These are phyloP conservation scores for Dryocosmus kuriphilus DNA, from an alignment of 2,888 invertebrate species.

Conservation along the genomic window DNA sequence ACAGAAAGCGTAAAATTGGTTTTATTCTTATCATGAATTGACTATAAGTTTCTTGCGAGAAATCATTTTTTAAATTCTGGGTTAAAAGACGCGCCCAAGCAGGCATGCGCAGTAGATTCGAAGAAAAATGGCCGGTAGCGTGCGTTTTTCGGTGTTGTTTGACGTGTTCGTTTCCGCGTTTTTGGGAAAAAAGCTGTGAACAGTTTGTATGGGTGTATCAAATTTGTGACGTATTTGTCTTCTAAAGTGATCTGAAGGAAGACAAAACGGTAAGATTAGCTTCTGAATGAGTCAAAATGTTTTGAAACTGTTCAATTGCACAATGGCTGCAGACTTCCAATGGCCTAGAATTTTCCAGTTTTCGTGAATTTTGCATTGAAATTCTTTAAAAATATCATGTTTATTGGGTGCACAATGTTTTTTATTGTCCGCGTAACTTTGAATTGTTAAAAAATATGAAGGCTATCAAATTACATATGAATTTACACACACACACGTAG, in stretches of 20 bases:
- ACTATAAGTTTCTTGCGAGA: neutral
- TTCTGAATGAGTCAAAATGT: neutral
- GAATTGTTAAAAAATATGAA: neutral
- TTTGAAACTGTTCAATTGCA: conserved; percentile 15
- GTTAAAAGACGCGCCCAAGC: conserved; percentile 31
- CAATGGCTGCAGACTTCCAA: conserved; percentile 22
- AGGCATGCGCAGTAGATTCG: neutral
- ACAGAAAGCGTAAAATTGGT: neutral
- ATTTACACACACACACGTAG: conserved; percentile 13
- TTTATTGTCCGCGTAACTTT: neutral
- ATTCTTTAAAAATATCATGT: neutral
- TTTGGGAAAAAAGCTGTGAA: conserved; percentile 43
- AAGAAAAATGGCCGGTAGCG: conserved; percentile 74
- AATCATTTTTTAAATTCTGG: conserved; percentile 9
- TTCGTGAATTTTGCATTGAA: neutral
- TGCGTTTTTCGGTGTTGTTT: conserved; percentile 65
- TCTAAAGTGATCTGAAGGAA: conserved; percentile 51
- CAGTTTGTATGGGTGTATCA: conserved; percentile 42
- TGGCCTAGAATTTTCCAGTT: neutral
- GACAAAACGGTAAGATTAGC: conserved; percentile 28
- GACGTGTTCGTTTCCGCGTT: conserved; percentile 51
- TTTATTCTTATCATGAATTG: neutral
- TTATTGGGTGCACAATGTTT: neutral
- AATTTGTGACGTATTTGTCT: conserved; percentile 37
- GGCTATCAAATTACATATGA: conserved; percentile 3